Evolutionary conservation across 2,888 invertebrate species (phyloP).

Genomic region (Incurvaria masculella): DNA sequence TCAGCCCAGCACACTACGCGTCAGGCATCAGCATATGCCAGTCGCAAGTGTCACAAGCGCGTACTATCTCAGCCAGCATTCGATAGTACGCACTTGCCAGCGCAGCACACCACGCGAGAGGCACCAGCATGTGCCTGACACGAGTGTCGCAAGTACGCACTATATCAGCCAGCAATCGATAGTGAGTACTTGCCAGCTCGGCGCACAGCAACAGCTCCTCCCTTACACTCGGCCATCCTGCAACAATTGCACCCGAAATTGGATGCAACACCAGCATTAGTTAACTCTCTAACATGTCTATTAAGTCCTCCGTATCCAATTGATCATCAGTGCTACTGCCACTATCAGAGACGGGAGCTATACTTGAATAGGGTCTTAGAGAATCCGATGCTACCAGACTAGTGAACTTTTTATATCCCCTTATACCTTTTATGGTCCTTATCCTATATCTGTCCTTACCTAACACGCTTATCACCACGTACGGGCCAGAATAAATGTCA

Average conservation of each 20-base stretch:
- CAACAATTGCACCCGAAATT: slow-evolving; percentile 17
- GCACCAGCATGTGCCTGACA: too few species aligned
- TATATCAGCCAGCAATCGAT: too few species aligned
- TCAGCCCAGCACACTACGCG: too few species aligned
- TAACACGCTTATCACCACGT: slow-evolving; percentile 15
- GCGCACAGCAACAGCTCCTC: too few species aligned
- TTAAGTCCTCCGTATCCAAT: slow-evolving; percentile 17
- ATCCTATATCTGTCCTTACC: slow-evolving; percentile 21
- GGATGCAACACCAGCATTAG: slow-evolving; percentile 1
- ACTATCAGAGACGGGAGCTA: slow-evolving; percentile 14
- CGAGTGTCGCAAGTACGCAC: too few species aligned
- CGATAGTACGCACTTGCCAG: too few species aligned
- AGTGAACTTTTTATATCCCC: slow-evolving; percentile 17
- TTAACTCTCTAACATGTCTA: slow-evolving; percentile 16
- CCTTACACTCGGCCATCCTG: slow-evolving; percentile 16
- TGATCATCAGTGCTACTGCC: slow-evolving; percentile 18
- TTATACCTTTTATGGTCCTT: slow-evolving; percentile 17
- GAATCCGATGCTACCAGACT: slow-evolving; percentile 15
- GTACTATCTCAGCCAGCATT: too few species aligned
- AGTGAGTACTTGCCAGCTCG: too few species aligned
- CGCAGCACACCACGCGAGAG: too few species aligned
- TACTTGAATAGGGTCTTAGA: slow-evolving; percentile 13
- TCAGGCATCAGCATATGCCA: too few species aligned
- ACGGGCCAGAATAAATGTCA: slow-evolving; percentile 19
- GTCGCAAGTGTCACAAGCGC: too few species aligned